Conservation (phyloP, 2,113 vertebrate species). For the Thamnaconus septentrionalis region DNA sequence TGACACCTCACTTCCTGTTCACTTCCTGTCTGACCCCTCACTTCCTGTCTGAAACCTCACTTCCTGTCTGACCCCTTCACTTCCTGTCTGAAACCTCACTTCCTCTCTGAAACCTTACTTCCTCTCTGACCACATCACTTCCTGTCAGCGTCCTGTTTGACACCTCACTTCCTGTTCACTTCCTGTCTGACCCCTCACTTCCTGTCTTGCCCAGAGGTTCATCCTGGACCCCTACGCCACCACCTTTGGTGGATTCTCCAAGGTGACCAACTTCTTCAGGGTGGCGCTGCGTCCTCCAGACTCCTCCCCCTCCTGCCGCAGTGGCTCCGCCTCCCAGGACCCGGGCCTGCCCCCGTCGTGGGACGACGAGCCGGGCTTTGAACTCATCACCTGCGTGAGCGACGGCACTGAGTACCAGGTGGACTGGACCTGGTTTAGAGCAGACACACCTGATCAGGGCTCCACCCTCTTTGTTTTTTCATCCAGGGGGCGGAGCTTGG, state of each 20-base stretch:
- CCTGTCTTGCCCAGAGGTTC: slow-evolving; percentile 77
- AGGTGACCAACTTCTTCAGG: slow-evolving; percentile 90
- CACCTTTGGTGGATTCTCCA: slow-evolving; percentile 90
- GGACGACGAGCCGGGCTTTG: slow-evolving; percentile 88
- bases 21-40: too few species aligned
- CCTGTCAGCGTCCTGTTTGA: too few species aligned
- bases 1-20: too few species aligned
- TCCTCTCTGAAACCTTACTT: too few species aligned
- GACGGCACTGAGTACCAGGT: neutral
- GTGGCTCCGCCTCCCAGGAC: slow-evolving; percentile 9
- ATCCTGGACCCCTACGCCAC: slow-evolving; percentile 91
- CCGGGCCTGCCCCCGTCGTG: slow-evolving; percentile 38
- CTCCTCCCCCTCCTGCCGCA: slow-evolving; percentile 44
- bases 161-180: too few species aligned
- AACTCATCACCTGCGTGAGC: slow-evolving; percentile 91
- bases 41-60: too few species aligned
- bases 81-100: too few species aligned
- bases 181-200: too few species aligned
- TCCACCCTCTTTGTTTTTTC: slow-evolving; percentile 7
- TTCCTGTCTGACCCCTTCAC: too few species aligned
- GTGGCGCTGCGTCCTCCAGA: slow-evolving; percentile 85
- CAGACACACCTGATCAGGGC: neutral
- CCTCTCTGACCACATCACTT: too few species aligned
- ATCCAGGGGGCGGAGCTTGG: slow-evolving; percentile 81
- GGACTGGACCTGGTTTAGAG: fast-evolving